Conservation (phyloP, 2,888 invertebrate species). For the Rhamphomyia laevipes region DNA sequence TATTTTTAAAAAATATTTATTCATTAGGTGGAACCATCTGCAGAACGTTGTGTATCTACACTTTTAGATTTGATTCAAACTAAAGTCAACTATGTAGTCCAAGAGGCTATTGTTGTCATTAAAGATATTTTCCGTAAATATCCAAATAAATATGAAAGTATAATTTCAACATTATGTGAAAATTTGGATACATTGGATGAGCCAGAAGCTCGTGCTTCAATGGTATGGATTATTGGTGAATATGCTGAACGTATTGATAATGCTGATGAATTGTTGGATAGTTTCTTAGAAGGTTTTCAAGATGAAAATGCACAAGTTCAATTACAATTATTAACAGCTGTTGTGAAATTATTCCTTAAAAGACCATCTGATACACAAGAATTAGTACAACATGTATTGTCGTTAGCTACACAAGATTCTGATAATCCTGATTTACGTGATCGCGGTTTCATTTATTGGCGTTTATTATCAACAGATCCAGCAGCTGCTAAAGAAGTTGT, state of each 20-base stretch:
- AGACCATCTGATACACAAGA: constrained; percentile 98
- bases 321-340: constrained; percentile 91
- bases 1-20: background rate
- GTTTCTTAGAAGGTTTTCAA: constrained; percentile 95
- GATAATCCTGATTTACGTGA: constrained; percentile 98
- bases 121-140: constrained; percentile 97
- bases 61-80: constrained; percentile 96
- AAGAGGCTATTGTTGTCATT: constrained; percentile 98
- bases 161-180: constrained; percentile 97
- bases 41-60: constrained; percentile 96
- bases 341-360: constrained; percentile 96
- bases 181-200: constrained; percentile 98
- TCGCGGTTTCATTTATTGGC: constrained; percentile 99
- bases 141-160: constrained; percentile 99
- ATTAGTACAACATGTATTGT: constrained; percentile 89
- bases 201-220: constrained; percentile 96
- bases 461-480: constrained; percentile 94
- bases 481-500: constrained; percentile 99
- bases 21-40: constrained; percentile 72
- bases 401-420: constrained; percentile 79
- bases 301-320: constrained; percentile 97
- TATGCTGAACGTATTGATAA: constrained; percentile 99
- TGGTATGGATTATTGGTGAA: constrained; percentile 94
- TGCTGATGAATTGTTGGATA: constrained; percentile 94
- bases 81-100: constrained; percentile 99